Percentiles rank a stretch among this genome's conserved stretches.
phyloP scores from a whole-genome alignment of 2,113 vertebrate species.

The Symphodus melops region DNA sequence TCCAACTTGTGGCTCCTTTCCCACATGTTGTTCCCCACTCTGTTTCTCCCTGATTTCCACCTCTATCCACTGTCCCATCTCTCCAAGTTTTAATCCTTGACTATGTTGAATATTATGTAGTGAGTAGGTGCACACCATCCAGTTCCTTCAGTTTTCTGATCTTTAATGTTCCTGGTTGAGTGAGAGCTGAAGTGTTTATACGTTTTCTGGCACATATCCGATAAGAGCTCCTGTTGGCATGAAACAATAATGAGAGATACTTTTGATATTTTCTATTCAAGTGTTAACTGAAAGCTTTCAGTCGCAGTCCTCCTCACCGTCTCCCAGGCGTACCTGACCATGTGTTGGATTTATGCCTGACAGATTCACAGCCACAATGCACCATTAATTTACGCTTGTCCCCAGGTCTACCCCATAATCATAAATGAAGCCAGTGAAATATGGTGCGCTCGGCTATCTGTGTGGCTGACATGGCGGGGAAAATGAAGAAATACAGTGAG shows the following conservation, averaged over 20 bases:
- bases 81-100: neutral
- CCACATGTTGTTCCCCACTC: too few relatives aligned
- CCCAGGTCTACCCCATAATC: slow-evolving; percentile 70
- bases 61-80: too few relatives aligned
- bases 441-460: slow-evolving; percentile 53
- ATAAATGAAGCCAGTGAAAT: slow-evolving; percentile 76
- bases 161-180: slow-evolving; percentile 3
- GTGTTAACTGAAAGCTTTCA: slow-evolving; percentile 59
- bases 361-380: slow-evolving; percentile 77
- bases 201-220: slow-evolving; percentile 16
- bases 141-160: neutral
- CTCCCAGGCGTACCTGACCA: slow-evolving; percentile 39
- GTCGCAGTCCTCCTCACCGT: slow-evolving; percentile 46
- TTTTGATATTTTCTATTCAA: slow-evolving; percentile 52
- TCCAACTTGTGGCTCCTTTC: too few relatives aligned
- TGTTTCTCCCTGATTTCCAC: too few relatives aligned
- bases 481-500: slow-evolving; percentile 47
- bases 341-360: slow-evolving; percentile 75
- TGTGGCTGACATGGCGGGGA: slow-evolving; percentile 55
- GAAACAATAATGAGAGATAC: slow-evolving; percentile 49
- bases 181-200: slow-evolving; percentile 18
- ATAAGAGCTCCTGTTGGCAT: slow-evolving; percentile 50
- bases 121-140: neutral
- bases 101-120: neutral
- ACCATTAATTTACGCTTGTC: slow-evolving; percentile 78